These are phyloP conservation scores for Drymonia ruficornis DNA, from an alignment of 2,888 invertebrate genomes.

Conservation along the genomic window DNA sequence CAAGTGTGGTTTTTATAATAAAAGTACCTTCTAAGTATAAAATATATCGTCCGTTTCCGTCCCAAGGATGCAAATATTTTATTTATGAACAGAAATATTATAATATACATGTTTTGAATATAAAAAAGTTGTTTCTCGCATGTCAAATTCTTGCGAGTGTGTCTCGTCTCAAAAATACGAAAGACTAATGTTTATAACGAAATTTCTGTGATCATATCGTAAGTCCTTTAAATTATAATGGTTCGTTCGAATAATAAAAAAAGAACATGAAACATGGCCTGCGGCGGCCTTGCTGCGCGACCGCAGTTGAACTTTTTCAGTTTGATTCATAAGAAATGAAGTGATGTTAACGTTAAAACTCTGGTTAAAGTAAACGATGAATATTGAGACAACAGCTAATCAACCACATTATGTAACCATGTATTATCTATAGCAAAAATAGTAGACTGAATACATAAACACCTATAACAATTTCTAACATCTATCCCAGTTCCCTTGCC, in stretches of 20 bases:
- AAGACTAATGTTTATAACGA: conserved; percentile 16
- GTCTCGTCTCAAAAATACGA: conserved; percentile 16
- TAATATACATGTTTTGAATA: background rate
- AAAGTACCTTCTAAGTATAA: conserved; percentile 22
- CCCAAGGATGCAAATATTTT: conserved; percentile 49
- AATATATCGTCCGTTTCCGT: conserved; percentile 55
- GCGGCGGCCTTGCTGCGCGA: background rate
- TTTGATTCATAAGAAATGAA: no score
- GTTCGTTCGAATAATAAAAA: conserved; percentile 10
- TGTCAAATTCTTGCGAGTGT: conserved; percentile 22
- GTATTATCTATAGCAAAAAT: no score
- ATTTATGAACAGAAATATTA: conserved; percentile 22
- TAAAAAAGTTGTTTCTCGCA: conserved; percentile 28
- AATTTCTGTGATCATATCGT: conserved; percentile 38
- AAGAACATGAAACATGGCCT: conserved; percentile 7
- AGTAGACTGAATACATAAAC: no score
- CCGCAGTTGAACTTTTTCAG: no score
- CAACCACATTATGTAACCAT: no score
- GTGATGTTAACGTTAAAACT: no score
- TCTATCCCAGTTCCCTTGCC: no score
- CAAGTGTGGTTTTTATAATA: conserved; percentile 13
- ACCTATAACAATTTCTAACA: no score
- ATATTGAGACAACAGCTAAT: no score
- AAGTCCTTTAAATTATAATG: conserved; percentile 32
- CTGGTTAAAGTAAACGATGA: no score